Evolutionary conservation across 1,140 invertebrate genomes (phyloP), one percentile per base, ranked within the genome.

Genomic region (Centruroides sculpturatus): DNA sequence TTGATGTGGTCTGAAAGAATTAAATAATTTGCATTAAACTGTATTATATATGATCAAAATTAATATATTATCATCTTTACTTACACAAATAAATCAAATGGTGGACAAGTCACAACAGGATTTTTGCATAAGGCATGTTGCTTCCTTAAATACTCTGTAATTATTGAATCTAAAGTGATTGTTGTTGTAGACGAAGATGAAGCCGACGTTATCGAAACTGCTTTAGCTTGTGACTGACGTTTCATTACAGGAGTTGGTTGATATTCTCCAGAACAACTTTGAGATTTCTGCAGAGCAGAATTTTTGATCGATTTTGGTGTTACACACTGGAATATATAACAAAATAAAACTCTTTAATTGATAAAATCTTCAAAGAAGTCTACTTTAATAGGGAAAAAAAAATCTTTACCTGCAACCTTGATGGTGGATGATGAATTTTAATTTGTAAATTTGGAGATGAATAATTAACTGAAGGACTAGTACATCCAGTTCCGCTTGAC

Each of bases 121-220:
- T 79, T 77, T 46, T 72, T 71, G 66, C 79, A 81, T 9, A 72
- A 62, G 5, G 76, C 72, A 68, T 81, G 79, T 64, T 99, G 94
- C 77, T 96, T 94, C 51, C 90, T 87, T 49, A 97, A 79, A 76
- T 96, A 98, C 74, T 94, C 91, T 0, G 88, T 95, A 49, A 98
- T 89, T 71, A 98, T 97, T 36, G 87, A 86, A 72, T 95, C 87
- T 34, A 98, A 77, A 1, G 86, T 87, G 23, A 91, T 80, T 3
- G 73, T 72, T 41, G 41, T 41, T 41, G 41, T 41, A 23, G 23
- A 23, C 0, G 41, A 41, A 6, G 41, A 41, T 41, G 41, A 41
- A 41, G 5, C 8, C 8, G 41, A 41, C 5, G 41, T 41, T 8
- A 41, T 41, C 8, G 41, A 41, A 41, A 41, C 41, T 41, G 41